Base-by-base conservation (phyloP, 1,140 invertebrate species). In the Drosophila guanche region DNA sequence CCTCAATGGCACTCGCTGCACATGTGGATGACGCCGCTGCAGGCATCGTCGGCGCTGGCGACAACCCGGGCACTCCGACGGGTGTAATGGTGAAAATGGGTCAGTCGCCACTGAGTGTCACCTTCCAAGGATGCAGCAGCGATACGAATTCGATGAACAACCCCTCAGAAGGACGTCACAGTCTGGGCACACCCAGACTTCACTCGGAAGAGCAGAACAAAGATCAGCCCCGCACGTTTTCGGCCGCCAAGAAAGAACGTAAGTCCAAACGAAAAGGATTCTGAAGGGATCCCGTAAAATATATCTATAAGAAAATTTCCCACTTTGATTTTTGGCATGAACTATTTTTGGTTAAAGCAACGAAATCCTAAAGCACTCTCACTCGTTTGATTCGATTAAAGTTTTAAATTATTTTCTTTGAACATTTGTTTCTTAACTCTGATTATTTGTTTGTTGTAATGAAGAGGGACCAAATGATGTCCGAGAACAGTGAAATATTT, bases 231-330 rank as follows among this genome's bases (percentile, higher is more conserved):
- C 23, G 53, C 10, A 41, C 40, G 16, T 29, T 14, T 41, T 43
- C 43, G 20, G 53, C 23, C 10, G 52, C 6, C 12, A 54, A 71
- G 23, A 56, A 53, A 22, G 45, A 74, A 52, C 59, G 70, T 74
- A 74, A 74, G 70, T 74, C 25, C 29, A 29, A 41, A 2, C 22
- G 3, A 5, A 25, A 33, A 4, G 14, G 6, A 25, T 23, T 6
- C 16, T 25, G 3, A 37, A 37, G 3, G 4, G 3, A 37, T 12
- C 33, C 33, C 33, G 3, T 12, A 2, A 37, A 4, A 37, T 1
- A 12, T 37, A 0, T 37, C 4, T 12, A 4, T 7, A 12, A 37
- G 16, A 20, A 37, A 37, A 12, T 37, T 12, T 4, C 33, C 33
- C 10, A 37, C 10, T 12, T 12, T 0, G 33, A 4, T 3, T 4